These are phyloP conservation scores for Muntiacus muntjak DNA, from an alignment of 2,113 vertebrate genomes.

Conservation along the genomic window DNA sequence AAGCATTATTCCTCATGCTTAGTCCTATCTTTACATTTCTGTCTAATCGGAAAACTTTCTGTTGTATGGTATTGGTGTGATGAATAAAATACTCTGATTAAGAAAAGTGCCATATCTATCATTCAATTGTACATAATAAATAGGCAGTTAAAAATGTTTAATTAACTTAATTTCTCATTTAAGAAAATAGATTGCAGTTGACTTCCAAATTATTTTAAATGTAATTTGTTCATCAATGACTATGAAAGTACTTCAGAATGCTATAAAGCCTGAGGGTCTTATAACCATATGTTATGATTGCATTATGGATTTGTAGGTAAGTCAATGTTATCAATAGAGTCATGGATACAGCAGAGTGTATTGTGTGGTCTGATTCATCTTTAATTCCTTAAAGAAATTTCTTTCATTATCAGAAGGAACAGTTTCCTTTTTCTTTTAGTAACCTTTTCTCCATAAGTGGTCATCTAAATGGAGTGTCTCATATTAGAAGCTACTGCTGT, in stretches of 20 bases:
- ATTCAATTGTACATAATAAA: constrained; percentile 37
- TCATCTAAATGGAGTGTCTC: neutral
- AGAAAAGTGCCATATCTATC: neutral
- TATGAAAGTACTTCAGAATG: constrained; percentile 50
- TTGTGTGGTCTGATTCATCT: neutral
- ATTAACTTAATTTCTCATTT: constrained; percentile 52
- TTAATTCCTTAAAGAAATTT: constrained; percentile 6
- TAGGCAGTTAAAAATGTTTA: constrained; percentile 46
- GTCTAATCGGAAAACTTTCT: neutral
- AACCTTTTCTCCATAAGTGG: neutral
- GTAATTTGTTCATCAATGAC: constrained; percentile 37
- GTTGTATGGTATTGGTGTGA: neutral
- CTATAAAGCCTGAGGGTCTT: constrained; percentile 15
- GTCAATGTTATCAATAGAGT: constrained; percentile 27
- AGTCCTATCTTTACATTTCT: neutral
- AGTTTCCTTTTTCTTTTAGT: neutral
- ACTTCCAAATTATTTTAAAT: constrained; percentile 38
- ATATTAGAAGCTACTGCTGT: neutral
- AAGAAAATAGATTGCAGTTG: constrained; percentile 34
- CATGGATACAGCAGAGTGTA: neutral
- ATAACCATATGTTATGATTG: constrained; percentile 41
- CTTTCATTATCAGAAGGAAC: constrained; percentile 5
- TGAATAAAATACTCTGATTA: constrained; percentile 39
- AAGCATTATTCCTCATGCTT: neutral
- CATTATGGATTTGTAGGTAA: constrained; percentile 7